Evolutionary conservation across 2,888 invertebrate species (phyloP), one percentile per base, ranked within the genome.

Genomic region (Lagria hirta): DNA sequence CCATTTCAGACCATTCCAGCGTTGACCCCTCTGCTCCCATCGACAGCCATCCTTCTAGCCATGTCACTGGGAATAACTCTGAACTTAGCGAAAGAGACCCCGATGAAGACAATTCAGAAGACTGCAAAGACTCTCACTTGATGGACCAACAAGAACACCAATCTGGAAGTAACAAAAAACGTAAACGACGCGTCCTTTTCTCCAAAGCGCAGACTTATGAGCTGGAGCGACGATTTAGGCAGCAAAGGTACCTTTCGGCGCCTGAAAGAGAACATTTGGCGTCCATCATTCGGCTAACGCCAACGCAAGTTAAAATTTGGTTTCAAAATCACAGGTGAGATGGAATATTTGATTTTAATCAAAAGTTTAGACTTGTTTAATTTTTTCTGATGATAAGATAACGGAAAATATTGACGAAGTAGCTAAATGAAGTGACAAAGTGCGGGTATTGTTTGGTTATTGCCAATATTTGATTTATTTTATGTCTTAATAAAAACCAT

Each of bases 291-390:
- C 81, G 93, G 41, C 76, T 99, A 43, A 97, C 98, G 2, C 98
- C 98, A 0, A 98, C 97, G 2, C 99, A 99, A 76, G 90, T 90
- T 33, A 97, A 97, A 74, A 98, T 99, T 62, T 99, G 98, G 98
- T 99, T 98, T 75, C 97, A 97, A 71, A 97, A 97, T 72, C 98
- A 98, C 70, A 85, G 95, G 72, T 73, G 46, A 61, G 64, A 5
- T 49, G 22, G n/a, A 8, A 14, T 29, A 1, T 26, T 27, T 20
- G 28, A 8, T 37, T 35, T 35, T 11, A 20, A 35, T 34, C 16
- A 13, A n/a, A n/a, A 8, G n/a, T 30, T 40, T 30, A 12, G 11
- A 26, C 26, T 26, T 3, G 12, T 18, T 18, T 8, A 26, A 3
- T 27, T 8, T 20, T 18, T 20, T 5, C 21, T 11, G 7, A 10